Base-by-base conservation (phyloP, 2,113 vertebrate species). In the Dinomys branickii region DNA sequence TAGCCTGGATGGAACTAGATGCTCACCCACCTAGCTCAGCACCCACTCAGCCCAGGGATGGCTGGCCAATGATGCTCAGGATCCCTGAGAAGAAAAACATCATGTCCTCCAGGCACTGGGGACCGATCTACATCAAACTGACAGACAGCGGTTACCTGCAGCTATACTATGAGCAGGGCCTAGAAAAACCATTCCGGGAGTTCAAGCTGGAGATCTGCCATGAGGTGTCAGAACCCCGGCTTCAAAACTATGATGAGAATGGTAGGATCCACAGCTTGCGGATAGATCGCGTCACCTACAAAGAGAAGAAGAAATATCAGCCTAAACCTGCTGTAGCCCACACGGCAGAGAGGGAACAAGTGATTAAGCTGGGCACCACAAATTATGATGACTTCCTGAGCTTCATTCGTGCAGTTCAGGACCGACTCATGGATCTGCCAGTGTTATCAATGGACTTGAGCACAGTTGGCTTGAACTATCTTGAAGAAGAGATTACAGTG, bases 71-170 rank as follows among this genome's bases (percentile, higher is more conserved):
- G 99, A 99, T 99, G 98, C 98, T 99, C n/a, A 98, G 99, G 97
- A 99, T 99, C 95, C 99, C 99, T 0, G 99, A 99, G 97, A 99
- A 99, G 94, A 99, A 99, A 97, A 99, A 99, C 97, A 99, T 99
- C 88, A 99, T 99, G 99, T 99, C 99, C 14, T 99, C 99, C n/a
- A 98, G 99, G 81, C 99, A 99, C 98, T 99, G 99, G 99, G 99
- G 99, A n/a, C 99, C 99, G 35, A 99, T 99, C 97, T 99, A 99
- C 0, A 98, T 99, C 67, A 99, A 99, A 56, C 97, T 99, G 61
- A 99, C 98, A 0, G 98, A 98, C 2, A 94, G 97, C 12, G 98
- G 99, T 33, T 97, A 94, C 95, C 98, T 99, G 93, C 99, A 99
- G 94, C 98, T 99, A 7, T 99, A 99, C 97, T 99, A 99, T 61